Evolutionary conservation across 2,888 invertebrate species (phyloP).

Genomic region (Microlaimidae sp.): DNA sequence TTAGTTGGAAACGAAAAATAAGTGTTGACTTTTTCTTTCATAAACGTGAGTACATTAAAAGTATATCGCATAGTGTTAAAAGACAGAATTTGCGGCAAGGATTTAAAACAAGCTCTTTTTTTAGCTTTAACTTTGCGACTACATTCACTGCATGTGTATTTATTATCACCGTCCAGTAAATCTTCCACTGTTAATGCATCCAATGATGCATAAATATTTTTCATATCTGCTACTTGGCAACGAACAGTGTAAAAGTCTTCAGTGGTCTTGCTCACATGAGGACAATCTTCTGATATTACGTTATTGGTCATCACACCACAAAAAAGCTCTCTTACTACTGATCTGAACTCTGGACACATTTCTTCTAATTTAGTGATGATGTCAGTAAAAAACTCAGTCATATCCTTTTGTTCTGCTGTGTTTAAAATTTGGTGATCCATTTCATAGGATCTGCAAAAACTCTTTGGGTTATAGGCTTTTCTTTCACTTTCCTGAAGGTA

Average conservation of each 20-base stretch:
- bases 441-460: conserved; percentile 84
- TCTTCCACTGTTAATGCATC: conserved; percentile 95
- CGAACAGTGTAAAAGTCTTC: conserved; percentile 92
- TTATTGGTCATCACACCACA: conserved; percentile 86
- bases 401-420: conserved; percentile 89
- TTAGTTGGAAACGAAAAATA: conserved; percentile 85
- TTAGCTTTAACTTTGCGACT: conserved; percentile 85
- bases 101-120: conserved; percentile 81
- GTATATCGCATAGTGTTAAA: conserved; percentile 94
- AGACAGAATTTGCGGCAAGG: conserved; percentile 73
- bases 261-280: conserved; percentile 76
- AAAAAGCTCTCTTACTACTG: conserved; percentile 69
- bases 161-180: conserved; percentile 86
- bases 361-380: conserved; percentile 85
- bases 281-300: conserved; percentile 82
- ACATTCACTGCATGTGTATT: conserved; percentile 90
- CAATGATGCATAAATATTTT: conserved; percentile 72
- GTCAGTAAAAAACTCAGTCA: conserved; percentile 95
- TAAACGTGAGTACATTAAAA: conserved; percentile 91
- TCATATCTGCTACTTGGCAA: conserved; percentile 89
- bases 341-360: conserved; percentile 75
- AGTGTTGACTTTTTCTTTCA: conserved; percentile 89
- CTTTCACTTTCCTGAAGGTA: conserved; percentile 62
- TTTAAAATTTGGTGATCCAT: conserved; percentile 92
- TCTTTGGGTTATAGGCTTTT: conserved; percentile 82